Evolutionary conservation across 2,113 vertebrate genomes (phyloP).

Genomic region (Vidua macroura): DNA sequence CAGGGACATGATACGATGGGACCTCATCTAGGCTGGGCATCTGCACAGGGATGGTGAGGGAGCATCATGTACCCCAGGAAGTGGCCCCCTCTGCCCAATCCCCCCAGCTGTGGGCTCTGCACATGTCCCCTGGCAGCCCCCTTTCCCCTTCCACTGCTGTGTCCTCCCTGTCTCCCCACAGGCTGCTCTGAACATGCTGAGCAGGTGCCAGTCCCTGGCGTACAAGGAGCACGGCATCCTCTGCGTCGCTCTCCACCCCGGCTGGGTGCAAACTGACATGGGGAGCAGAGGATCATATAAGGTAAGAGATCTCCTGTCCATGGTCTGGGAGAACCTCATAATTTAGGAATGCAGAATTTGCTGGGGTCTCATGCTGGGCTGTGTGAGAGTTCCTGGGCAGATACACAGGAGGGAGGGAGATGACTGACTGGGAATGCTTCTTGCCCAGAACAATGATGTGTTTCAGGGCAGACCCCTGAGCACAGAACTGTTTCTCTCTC

Average conservation of each 20-base stretch:
- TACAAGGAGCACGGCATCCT: conserved; percentile 2
- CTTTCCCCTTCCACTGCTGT: rapidly evolving
- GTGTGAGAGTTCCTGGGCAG: neutral
- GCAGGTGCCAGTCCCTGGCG: neutral
- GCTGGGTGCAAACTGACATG: conserved; percentile 27
- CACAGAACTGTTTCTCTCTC: neutral
- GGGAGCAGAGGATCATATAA: rapidly evolving
- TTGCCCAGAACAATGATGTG: neutral
- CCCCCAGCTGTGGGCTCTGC: neutral
- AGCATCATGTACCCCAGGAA: neutral
- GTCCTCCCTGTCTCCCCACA: neutral
- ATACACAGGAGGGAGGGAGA: neutral
- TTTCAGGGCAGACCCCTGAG: neutral
- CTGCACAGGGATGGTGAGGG: rapidly evolving
- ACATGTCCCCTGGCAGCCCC: neutral
- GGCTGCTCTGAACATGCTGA: conserved; percentile 48
- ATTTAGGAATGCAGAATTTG: neutral
- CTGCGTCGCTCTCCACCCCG: neutral
- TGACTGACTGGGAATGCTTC: neutral
- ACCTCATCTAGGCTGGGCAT: rapidly evolving
- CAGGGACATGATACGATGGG: rapidly evolving
- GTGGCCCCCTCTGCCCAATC: neutral
- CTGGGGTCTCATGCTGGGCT: neutral
- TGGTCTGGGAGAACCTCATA: neutral
- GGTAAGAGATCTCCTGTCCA: neutral